These are phyloP conservation scores for Stenurella melanura DNA, from an alignment of 2,888 invertebrate genomes.

Conservation along the genomic window DNA sequence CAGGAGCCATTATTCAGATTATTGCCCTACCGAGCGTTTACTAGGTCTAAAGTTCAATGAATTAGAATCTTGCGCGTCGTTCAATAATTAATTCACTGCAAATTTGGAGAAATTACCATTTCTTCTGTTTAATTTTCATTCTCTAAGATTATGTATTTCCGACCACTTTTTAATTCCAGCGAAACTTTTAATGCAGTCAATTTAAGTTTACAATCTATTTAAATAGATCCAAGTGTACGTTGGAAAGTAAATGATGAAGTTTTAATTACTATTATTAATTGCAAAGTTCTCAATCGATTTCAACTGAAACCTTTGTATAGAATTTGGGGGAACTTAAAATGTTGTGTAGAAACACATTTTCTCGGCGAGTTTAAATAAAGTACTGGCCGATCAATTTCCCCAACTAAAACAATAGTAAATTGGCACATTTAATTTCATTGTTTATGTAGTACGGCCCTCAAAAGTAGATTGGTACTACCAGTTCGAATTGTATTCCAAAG, in stretches of 20 bases:
- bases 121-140: constrained; percentile 30
- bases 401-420: too few species aligned
- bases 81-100: constrained; percentile 17
- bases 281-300: not conserved
- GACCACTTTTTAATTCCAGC: constrained; percentile 21
- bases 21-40: constrained; percentile 58
- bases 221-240: constrained; percentile 41
- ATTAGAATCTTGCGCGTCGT: constrained; percentile 52
- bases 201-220: constrained; percentile 47
- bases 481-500: too few species aligned
- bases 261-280: constrained; percentile 48
- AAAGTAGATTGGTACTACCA: too few species aligned
- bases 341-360: not conserved
- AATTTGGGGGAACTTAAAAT: not conserved
- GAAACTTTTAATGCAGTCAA: constrained; percentile 45
- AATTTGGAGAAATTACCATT: constrained; percentile 26
- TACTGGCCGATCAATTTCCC: too few species aligned
- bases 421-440: too few species aligned
- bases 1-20: constrained; percentile 68
- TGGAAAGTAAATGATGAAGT: constrained; percentile 42
- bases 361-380: not conserved
- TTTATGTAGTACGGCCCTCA: too few species aligned
- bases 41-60: constrained; percentile 60
- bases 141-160: constrained; percentile 18
- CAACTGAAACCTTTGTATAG: not conserved